phyloP scores from a whole-genome alignment of 2,113 vertebrate species.

The Podocnemis expansa region DNA sequence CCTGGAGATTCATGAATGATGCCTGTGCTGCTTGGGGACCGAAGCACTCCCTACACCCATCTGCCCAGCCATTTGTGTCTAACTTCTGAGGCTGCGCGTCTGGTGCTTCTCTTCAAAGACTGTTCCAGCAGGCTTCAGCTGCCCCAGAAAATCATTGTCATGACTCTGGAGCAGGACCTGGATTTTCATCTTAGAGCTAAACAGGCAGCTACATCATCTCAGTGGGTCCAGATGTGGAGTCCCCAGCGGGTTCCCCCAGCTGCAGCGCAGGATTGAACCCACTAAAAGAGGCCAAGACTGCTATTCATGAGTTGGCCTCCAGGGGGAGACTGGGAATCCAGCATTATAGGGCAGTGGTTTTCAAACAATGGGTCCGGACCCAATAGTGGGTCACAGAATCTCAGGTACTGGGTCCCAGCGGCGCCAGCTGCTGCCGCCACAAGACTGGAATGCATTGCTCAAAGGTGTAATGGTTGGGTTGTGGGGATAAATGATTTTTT shows the following conservation, averaged over 20 bases:
- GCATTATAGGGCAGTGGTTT: no score
- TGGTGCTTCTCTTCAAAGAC: background rate
- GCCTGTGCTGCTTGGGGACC: background rate
- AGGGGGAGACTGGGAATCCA: background rate
- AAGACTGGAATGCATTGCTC: no score
- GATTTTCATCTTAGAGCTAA: background rate
- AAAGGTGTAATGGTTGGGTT: no score
- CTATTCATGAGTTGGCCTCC: background rate
- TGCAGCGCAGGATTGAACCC: background rate
- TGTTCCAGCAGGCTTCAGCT: background rate
- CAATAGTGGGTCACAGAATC: no score
- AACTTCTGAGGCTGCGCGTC: background rate
- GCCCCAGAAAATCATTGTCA: background rate
- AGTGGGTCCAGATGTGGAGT: background rate
- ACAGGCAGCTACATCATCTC: background rate
- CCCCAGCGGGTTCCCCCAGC: background rate
- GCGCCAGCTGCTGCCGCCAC: no score
- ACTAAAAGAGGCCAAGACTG: rapidly evolving
- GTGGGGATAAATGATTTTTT: no score
- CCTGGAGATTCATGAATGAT: background rate
- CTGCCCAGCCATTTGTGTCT: background rate
- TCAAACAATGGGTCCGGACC: no score
- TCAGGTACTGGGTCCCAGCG: no score
- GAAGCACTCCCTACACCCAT: background rate
- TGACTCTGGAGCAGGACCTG: background rate